Percentiles rank a stretch among this genome's conserved stretches.
Conservation (phyloP, 2,888 invertebrate species). For the Trissonchulus latispiculum region DNA sequence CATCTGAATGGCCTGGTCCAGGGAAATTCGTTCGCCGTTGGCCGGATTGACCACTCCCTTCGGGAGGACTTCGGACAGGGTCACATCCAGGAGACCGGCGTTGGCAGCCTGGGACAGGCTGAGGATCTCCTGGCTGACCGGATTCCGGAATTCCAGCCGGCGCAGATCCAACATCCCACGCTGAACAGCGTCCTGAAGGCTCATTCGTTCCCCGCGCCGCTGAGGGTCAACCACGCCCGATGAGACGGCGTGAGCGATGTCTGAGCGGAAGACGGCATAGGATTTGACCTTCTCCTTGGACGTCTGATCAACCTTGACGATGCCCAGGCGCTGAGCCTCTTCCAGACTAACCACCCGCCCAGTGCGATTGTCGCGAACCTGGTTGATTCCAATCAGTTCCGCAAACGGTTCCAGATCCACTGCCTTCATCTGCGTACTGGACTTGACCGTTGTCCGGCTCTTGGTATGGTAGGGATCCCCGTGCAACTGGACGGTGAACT, state of each 20-base stretch:
- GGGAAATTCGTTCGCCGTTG: conserved; percentile 14
- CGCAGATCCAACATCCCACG: conserved; percentile 60
- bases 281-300: conserved; percentile 20
- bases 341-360: conserved; percentile 23
- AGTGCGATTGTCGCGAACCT: conserved; percentile 21
- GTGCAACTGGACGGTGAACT: conserved; percentile 21
- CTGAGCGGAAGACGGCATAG: conserved; percentile 20
- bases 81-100: conserved; percentile 19
- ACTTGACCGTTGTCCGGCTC: conserved; percentile 18
- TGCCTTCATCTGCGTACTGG: conserved; percentile 16
- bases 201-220: conserved; percentile 59
- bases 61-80: conserved; percentile 18
- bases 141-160: conserved; percentile 12
- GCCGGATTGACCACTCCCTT: conserved; percentile 20
- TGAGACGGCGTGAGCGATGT: conserved; percentile 54
- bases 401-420: conserved; percentile 21
- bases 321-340: conserved; percentile 30
- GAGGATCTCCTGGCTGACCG: conserved; percentile 2
- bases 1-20: conserved; percentile 56
- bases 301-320: conserved; percentile 26
- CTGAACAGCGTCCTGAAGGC: conserved; percentile 69
- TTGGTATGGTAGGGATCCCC: conserved; percentile 17
- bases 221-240: conserved; percentile 59
- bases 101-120: conserved; percentile 19
- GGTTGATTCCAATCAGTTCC: conserved; percentile 20